These are phyloP conservation scores for Peromyscus californicus DNA, from an alignment of 2,113 vertebrate species.

Conservation along the genomic window DNA sequence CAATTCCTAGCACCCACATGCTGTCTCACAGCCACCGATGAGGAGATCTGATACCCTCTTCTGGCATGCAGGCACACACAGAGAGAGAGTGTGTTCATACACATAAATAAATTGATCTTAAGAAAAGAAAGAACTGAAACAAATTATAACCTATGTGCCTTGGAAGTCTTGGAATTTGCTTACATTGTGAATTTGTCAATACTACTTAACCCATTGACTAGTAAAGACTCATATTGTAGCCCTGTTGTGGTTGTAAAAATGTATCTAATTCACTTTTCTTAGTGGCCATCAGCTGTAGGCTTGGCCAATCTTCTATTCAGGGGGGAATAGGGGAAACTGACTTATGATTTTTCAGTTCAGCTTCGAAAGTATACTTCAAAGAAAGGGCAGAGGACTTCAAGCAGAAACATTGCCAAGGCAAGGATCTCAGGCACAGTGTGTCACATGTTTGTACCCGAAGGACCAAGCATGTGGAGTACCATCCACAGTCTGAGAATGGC, in stretches of 20 bases:
- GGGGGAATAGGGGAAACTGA: background rate
- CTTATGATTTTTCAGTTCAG: background rate
- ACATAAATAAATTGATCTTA: background rate
- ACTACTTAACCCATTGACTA: background rate
- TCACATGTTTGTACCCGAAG: background rate
- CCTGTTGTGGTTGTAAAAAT: background rate
- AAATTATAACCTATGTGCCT: background rate
- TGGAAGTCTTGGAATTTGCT: constrained; percentile 27
- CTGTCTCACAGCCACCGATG: background rate
- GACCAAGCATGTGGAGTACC: background rate
- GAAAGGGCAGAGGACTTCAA: background rate
- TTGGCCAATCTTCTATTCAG: background rate
- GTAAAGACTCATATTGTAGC: background rate
- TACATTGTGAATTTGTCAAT: background rate
- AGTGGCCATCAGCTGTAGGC: background rate
- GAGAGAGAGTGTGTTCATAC: background rate
- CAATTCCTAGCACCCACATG: background rate
- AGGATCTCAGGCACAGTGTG: background rate
- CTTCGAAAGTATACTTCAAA: background rate
- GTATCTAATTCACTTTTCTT: background rate
- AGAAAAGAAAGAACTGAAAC: background rate
- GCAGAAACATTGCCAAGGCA: background rate
- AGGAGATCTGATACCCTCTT: background rate
- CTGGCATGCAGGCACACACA: background rate
- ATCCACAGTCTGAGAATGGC: background rate